phyloP scores from a whole-genome alignment of 2,888 invertebrate species.

The Heliconius erato region DNA sequence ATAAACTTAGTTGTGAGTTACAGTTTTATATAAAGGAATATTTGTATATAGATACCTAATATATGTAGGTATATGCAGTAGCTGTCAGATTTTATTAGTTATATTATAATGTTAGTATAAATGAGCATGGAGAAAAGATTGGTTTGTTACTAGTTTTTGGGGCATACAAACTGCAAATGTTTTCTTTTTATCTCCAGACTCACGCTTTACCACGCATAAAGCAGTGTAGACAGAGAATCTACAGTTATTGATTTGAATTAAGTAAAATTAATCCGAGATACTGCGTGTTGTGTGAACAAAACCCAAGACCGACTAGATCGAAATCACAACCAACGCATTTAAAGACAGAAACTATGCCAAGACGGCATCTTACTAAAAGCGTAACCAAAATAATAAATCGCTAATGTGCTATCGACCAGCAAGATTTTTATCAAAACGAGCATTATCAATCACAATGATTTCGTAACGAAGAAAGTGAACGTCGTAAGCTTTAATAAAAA shows the following conservation, averaged over 20 bases:
- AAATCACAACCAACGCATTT: neutral
- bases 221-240: neutral
- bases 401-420: conserved; percentile 41
- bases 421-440: conserved; percentile 61
- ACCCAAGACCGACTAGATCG: neutral
- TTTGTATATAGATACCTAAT: no score
- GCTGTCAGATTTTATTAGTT: no score
- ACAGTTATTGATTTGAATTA: no score
- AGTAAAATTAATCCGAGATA: no score
- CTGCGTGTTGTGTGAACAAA: no score
- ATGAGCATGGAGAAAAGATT: neutral
- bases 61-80: no score
- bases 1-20: neutral
- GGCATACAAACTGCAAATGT: neutral
- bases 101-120: neutral
- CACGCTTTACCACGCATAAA: neutral
- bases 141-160: neutral
- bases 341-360: no score
- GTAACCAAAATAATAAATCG: neutral
- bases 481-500: conserved; percentile 50
- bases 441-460: conserved; percentile 58
- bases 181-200: neutral
- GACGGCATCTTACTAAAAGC: neutral
- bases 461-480: conserved; percentile 65
- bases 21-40: neutral